phyloP scores from a whole-genome alignment of 2,888 invertebrate species.

The Tuta absoluta region DNA sequence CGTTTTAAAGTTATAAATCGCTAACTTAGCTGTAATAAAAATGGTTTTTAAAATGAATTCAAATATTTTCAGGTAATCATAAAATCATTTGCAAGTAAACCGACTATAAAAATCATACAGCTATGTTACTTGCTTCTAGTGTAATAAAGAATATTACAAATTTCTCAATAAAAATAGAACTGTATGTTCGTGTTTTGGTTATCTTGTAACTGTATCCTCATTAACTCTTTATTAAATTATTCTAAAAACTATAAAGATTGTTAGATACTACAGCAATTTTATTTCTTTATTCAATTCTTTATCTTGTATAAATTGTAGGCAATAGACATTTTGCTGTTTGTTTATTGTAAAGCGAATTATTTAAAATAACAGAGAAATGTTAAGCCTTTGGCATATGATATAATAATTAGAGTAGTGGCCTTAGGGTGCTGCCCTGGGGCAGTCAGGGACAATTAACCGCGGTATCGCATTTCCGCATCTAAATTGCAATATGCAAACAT shows the following conservation, averaged over 20 bases:
- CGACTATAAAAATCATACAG: too few species aligned
- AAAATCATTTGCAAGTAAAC: too few species aligned
- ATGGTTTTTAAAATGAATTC: too few species aligned
- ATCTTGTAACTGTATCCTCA: neutral
- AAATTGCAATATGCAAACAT: constrained; percentile 73
- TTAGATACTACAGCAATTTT: neutral
- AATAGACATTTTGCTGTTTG: neutral
- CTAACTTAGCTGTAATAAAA: too few species aligned
- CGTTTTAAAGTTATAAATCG: too few species aligned
- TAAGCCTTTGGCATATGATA: constrained; percentile 9
- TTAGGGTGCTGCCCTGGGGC: constrained; percentile 33
- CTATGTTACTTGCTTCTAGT: too few species aligned
- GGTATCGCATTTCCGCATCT: constrained; percentile 69
- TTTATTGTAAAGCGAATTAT: neutral
- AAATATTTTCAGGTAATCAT: too few species aligned
- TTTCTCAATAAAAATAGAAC: neutral
- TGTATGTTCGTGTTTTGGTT: neutral
- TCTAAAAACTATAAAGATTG: constrained; percentile 27
- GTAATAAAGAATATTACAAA: neutral
- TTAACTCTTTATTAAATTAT: constrained; percentile 24
- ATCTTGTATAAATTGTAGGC: neutral
- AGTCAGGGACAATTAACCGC: constrained; percentile 66
- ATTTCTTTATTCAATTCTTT: constrained; percentile 1
- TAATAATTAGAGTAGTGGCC: constrained; percentile 29
- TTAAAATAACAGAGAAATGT: too few species aligned